These are phyloP conservation scores for Alectoris magna DNA, from an alignment of 2,797 vertebrate species.

Conservation along the genomic window DNA sequence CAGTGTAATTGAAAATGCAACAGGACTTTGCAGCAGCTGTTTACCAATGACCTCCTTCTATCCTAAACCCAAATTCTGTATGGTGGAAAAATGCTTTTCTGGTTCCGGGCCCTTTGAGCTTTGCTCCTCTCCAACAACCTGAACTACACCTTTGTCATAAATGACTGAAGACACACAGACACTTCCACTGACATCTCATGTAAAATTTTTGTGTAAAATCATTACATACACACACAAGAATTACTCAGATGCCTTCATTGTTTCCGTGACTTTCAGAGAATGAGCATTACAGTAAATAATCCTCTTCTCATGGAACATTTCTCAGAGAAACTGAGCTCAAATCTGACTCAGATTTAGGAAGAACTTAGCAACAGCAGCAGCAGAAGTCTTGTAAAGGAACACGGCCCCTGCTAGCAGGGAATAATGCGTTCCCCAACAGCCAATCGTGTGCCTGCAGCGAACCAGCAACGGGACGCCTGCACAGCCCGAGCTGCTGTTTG, in stretches of 20 bases:
- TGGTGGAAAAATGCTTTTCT: not conserved
- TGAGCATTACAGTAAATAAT: not conserved
- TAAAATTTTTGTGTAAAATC: not conserved
- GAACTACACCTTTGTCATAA: not conserved
- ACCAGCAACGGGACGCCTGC: not conserved
- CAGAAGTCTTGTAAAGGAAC: slow-evolving; percentile 23
- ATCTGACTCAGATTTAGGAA: slow-evolving; percentile 34
- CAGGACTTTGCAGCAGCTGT: not conserved
- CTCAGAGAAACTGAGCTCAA: slow-evolving; percentile 17
- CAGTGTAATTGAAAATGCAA: not conserved
- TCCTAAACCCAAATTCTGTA: not conserved
- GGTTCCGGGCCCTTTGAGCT: not conserved
- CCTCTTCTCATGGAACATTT: not conserved
- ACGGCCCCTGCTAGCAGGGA: not conserved
- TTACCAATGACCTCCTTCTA: not conserved
- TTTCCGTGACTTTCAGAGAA: not conserved
- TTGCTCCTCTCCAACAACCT: not conserved
- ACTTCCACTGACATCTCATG: not conserved
- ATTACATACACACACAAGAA: not conserved
- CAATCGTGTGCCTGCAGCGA: not conserved
- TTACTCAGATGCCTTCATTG: not conserved
- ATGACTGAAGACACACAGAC: not conserved
- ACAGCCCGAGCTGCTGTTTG: not conserved
- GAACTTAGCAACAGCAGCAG: not conserved
- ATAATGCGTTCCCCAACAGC: not conserved